phyloP scores from a whole-genome alignment of 2,113 vertebrate species.

The Limanda limanda region DNA sequence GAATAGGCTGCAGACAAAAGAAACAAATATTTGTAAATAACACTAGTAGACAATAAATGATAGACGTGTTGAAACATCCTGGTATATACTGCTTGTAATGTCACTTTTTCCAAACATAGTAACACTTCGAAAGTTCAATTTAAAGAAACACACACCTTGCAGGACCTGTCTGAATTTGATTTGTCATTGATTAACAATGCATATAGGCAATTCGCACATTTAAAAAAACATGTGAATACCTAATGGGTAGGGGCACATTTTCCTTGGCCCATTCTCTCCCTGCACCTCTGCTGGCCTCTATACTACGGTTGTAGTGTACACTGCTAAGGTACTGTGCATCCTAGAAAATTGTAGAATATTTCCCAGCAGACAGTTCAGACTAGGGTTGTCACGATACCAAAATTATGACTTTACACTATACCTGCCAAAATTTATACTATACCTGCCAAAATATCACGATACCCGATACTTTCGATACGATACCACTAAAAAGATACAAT shows the following conservation, averaged over 20 bases:
- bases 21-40: not conserved
- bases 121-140: too few species aligned
- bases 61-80: not conserved
- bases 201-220: not conserved
- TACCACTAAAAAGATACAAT: too few species aligned
- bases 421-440: too few species aligned
- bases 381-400: too few species aligned
- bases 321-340: not conserved
- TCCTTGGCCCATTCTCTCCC: not conserved
- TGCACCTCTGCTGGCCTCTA: not conserved
- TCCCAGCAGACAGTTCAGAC: not conserved
- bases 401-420: too few species aligned
- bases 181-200: too few species aligned
- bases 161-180: not conserved
- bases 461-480: too few species aligned
- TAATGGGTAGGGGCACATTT: not conserved
- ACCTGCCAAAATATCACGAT: too few species aligned
- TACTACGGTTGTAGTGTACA: not conserved
- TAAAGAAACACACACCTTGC: not conserved
- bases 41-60: not conserved
- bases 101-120: too few species aligned
- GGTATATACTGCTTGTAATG: not conserved
- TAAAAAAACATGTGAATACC: too few species aligned
- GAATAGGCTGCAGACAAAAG: conserved; percentile 85
- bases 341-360: not conserved